Evolutionary conservation across 2,797 vertebrate genomes (phyloP).

Genomic region (Typhlichthys eigenmanni): DNA sequence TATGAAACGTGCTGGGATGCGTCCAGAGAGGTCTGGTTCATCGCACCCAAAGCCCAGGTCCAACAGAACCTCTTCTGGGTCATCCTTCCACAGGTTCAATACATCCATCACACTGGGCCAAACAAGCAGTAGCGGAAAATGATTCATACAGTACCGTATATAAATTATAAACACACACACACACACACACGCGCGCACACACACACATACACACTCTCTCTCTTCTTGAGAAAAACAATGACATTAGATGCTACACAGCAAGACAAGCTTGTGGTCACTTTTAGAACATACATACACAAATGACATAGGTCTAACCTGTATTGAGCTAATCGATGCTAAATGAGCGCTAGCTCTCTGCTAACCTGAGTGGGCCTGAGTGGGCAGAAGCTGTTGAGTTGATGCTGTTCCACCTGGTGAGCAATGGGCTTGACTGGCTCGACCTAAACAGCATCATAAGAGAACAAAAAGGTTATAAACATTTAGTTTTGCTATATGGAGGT

Average conservation of each 20-base stretch:
- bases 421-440: slow-evolving; percentile 53
- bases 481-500: no score
- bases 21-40: slow-evolving; percentile 84
- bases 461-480: neutral
- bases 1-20: slow-evolving; percentile 89
- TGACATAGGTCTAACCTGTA: no score
- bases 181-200: no score
- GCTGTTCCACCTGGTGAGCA: slow-evolving; percentile 74
- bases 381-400: slow-evolving; percentile 59
- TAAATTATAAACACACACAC: neutral
- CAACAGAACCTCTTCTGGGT: slow-evolving; percentile 89
- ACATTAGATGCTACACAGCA: no score
- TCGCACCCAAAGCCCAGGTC: slow-evolving; percentile 90
- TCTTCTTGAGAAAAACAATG: no score
- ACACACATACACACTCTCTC: no score
- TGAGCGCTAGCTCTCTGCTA: neutral
- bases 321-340: neutral
- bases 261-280: no score
- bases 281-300: no score
- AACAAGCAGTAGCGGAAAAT: neutral
- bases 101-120: slow-evolving; percentile 77
- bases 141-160: neutral
- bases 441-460: slow-evolving; percentile 31
- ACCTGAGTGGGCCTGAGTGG: slow-evolving; percentile 74
- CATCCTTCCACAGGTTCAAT: slow-evolving; percentile 81